Evolutionary conservation across 2,888 invertebrate genomes (phyloP).

Genomic region (Volucella inflata): DNA sequence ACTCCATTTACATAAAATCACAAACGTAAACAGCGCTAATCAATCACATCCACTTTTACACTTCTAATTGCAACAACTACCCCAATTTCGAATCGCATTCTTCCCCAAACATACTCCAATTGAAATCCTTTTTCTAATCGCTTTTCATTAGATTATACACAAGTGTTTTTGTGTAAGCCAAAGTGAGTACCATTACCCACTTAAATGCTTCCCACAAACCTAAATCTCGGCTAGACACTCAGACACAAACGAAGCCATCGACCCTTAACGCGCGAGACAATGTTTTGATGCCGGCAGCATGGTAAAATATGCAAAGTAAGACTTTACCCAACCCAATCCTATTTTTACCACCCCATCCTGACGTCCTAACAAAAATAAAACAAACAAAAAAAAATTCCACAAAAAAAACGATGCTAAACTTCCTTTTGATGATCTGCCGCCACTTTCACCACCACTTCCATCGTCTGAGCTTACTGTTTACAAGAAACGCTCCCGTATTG

Average conservation of each 20-base stretch:
- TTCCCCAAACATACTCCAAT: no score
- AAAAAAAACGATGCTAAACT: constrained; percentile 27
- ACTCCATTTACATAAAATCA: no score
- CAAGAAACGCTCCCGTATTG: constrained; percentile 69
- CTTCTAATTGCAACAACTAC: no score
- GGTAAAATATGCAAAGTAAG: constrained; percentile 68
- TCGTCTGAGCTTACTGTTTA: constrained; percentile 62
- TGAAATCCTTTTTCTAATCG: no score
- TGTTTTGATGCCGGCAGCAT: constrained; percentile 61
- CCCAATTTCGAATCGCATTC: no score
- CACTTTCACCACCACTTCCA: constrained; percentile 61
- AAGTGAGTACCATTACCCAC: constrained; percentile 53
- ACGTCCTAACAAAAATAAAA: constrained; percentile 38
- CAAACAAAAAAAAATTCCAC: constrained; percentile 26
- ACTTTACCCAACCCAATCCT: constrained; percentile 30
- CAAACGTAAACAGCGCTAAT: no score
- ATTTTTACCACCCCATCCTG: constrained; percentile 42
- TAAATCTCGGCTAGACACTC: constrained; percentile 69
- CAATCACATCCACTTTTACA: no score
- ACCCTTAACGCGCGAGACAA: constrained; percentile 62
- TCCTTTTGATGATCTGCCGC: constrained; percentile 46
- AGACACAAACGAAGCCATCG: constrained; percentile 68
- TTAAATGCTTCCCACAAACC: constrained; percentile 64
- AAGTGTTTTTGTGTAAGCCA: constrained; percentile 33
- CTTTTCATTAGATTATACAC: neutral